These are phyloP conservation scores for Drosophila sproati DNA, from an alignment of 1,140 invertebrate species.

Conservation along the genomic window DNA sequence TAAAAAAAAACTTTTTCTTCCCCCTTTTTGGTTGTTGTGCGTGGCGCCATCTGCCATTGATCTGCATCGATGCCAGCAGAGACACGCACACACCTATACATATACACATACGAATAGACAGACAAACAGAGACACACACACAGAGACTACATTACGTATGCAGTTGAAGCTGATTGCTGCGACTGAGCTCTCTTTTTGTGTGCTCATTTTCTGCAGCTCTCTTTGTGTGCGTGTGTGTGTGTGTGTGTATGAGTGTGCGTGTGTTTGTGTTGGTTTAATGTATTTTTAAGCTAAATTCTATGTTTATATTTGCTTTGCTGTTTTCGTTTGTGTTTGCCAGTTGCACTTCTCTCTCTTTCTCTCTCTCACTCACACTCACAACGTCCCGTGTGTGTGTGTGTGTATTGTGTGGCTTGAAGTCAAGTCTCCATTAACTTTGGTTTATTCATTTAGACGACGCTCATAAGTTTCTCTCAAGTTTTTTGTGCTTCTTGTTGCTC, in stretches of 20 bases:
- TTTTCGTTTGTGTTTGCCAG: constrained; percentile 56
- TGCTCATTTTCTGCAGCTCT: not conserved
- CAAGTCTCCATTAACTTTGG: constrained; percentile 54
- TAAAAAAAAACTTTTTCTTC: constrained; percentile 7
- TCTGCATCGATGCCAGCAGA: constrained; percentile 68
- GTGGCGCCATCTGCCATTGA: constrained; percentile 55
- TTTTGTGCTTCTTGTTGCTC: constrained; percentile 25
- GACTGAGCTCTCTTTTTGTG: constrained; percentile 20
- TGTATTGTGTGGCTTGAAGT: constrained; percentile 10
- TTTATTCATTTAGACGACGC: constrained; percentile 64
- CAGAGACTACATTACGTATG: constrained; percentile 56
- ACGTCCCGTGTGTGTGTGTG: not conserved
- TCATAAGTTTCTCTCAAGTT: constrained; percentile 68
- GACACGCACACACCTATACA: constrained; percentile 19
- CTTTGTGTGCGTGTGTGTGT: constrained; percentile 27
- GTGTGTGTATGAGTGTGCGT: not conserved
- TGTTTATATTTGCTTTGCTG: constrained; percentile 79
- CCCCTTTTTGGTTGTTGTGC: constrained; percentile 10
- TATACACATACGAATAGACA: not conserved
- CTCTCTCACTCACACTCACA: not conserved
- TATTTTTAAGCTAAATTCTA: constrained; percentile 83
- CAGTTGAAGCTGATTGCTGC: constrained; percentile 50
- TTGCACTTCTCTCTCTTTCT: constrained; percentile 25
- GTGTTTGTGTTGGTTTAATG: constrained; percentile 68
- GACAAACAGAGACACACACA: constrained; percentile 15